phyloP scores from a whole-genome alignment of 2,797 vertebrate genomes.

The Fringilla coelebs region DNA sequence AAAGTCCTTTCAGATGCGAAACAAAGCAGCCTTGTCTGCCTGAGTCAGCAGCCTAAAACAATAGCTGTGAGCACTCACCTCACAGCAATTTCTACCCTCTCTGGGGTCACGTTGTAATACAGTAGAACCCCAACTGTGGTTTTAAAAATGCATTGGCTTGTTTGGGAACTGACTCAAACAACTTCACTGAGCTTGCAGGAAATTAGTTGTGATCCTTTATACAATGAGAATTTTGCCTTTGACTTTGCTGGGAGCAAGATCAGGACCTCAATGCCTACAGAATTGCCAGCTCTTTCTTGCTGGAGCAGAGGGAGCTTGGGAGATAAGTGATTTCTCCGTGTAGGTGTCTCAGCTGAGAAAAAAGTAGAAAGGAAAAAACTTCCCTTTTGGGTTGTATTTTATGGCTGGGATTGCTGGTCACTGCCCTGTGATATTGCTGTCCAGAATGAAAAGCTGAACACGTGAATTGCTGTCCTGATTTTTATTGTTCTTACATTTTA shows the following conservation, averaged over 20 bases:
- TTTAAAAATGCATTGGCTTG: slow-evolving; percentile 50
- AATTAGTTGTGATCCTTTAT: slow-evolving; percentile 28
- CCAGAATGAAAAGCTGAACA: background rate
- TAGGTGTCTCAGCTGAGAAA: background rate
- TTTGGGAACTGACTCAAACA: background rate
- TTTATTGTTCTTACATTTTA: background rate
- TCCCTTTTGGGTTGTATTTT: background rate
- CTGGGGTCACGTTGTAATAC: slow-evolving; percentile 1
- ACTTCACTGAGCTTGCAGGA: background rate
- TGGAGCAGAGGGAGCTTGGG: background rate
- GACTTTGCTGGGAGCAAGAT: slow-evolving; percentile 37
- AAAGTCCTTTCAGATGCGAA: slow-evolving; percentile 29
- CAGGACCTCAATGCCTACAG: slow-evolving; percentile 5
- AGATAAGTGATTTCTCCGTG: background rate
- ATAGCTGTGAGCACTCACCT: slow-evolving; percentile 42
- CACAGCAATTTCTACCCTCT: background rate
- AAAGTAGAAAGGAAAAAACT: background rate
- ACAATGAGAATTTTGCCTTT: slow-evolving; percentile 36
- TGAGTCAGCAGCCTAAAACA: slow-evolving; percentile 51
- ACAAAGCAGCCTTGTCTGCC: slow-evolving; percentile 31
- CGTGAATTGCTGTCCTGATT: background rate
- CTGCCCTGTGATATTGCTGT: background rate
- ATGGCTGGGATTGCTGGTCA: background rate
- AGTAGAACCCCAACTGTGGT: background rate
- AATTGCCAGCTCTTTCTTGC: background rate